These are phyloP conservation scores for Gila robusta DNA, from an alignment of 2,797 vertebrate species.

Conservation along the genomic window DNA sequence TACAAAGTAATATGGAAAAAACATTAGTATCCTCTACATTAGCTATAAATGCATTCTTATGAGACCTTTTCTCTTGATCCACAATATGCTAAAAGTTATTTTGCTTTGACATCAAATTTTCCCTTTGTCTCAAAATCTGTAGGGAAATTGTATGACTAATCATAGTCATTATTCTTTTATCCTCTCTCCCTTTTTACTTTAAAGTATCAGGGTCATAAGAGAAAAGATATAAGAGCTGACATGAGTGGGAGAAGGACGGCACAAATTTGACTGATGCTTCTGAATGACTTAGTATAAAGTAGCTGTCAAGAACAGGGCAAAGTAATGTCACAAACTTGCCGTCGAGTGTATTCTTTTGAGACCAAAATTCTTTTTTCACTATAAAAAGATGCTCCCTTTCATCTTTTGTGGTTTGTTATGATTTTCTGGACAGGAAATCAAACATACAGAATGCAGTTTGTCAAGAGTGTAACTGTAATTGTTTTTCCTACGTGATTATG, in stretches of 20 bases:
- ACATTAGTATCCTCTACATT: neutral
- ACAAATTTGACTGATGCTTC: conserved; percentile 24
- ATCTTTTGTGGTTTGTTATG: neutral
- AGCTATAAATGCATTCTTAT: neutral
- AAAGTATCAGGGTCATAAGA: conserved; percentile 32
- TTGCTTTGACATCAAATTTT: conserved; percentile 38
- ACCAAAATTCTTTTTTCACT: neutral
- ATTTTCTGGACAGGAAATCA: neutral
- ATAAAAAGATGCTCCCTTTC: neutral
- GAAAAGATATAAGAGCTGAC: conserved; percentile 35
- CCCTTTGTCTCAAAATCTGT: conserved; percentile 28
- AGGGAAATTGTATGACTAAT: conserved; percentile 39
- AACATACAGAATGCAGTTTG: neutral
- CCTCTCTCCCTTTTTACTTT: conserved; percentile 28
- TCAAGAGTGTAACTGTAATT: neutral
- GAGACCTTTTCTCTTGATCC: conserved; percentile 29
- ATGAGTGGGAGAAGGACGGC: conserved; percentile 3
- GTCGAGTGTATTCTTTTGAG: neutral
- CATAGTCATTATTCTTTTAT: conserved; percentile 37
- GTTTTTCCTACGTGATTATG: neutral
- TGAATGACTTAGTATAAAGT: conserved; percentile 7
- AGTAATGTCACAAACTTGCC: conserved; percentile 21
- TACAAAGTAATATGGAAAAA: neutral
- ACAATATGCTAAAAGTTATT: neutral
- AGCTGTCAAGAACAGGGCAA: conserved; percentile 25